Percentiles rank a stretch among this genome's conserved stretches.
Evolutionary conservation across 1,140 invertebrate species (phyloP).

Genomic region (Aphelenchoides fujianensis): DNA sequence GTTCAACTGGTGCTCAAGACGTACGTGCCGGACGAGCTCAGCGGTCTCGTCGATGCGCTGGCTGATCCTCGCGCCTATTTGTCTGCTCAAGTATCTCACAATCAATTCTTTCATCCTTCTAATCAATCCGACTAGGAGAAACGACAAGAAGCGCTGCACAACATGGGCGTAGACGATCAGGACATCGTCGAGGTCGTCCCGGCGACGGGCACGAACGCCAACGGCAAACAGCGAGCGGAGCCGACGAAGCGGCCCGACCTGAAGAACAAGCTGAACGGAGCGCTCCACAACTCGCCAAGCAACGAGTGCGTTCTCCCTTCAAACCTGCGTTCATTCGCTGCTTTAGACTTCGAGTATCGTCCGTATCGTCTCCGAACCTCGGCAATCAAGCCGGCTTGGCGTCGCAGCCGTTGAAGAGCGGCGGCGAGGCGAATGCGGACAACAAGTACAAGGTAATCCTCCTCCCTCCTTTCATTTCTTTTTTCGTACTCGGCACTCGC

Average conservation of each 20-base stretch:
- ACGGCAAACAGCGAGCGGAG: not conserved
- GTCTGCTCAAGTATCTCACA: slow-evolving; percentile 64
- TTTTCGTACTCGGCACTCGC: not conserved
- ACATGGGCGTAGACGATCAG: slow-evolving; percentile 84
- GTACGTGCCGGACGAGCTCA: slow-evolving; percentile 97
- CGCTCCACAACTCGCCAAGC: not conserved
- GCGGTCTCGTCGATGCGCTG: slow-evolving; percentile 93
- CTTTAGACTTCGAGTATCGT: slow-evolving; percentile 4
- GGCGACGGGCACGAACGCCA: not conserved
- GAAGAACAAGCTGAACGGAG: slow-evolving; percentile 29
- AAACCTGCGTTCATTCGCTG: slow-evolving; percentile 10
- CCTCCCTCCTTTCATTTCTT: not conserved
- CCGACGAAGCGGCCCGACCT: slow-evolving; percentile 9
- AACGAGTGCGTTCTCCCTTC: slow-evolving; percentile 23
- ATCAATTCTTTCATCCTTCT: slow-evolving; percentile 66
- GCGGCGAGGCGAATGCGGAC: slow-evolving; percentile 7
- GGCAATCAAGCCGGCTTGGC: not conserved
- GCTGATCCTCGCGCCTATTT: slow-evolving; percentile 90
- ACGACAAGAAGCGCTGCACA: slow-evolving; percentile 83
- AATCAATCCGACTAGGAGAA: no score
- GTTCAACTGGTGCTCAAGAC: slow-evolving; percentile 99
- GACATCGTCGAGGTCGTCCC: slow-evolving; percentile 67
- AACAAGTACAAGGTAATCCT: slow-evolving; percentile 25
- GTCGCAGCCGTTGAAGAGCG: not conserved
- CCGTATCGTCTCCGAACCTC: slow-evolving; percentile 1